Conservation (phyloP, 2,888 invertebrate genomes). For the Neoascia interrupta region DNA sequence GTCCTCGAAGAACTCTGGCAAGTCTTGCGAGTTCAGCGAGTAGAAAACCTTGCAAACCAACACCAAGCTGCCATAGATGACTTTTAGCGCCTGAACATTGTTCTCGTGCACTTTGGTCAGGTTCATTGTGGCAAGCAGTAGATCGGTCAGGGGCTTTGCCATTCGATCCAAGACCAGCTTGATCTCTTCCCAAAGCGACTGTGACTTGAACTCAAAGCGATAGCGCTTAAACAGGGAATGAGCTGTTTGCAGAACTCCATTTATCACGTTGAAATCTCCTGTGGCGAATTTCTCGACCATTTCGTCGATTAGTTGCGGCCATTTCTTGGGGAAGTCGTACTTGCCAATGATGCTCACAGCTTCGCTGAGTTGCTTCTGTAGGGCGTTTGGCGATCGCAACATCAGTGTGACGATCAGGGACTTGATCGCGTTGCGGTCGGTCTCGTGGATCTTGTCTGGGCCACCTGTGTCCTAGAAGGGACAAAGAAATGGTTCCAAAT, state of each 20-base stretch:
- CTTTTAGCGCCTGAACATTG: slow-evolving; percentile 89
- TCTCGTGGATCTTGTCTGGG: slow-evolving; percentile 87
- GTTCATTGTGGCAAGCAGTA: slow-evolving; percentile 94
- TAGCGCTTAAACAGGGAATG: slow-evolving; percentile 98
- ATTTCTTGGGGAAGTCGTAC: slow-evolving; percentile 97
- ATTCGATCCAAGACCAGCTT: slow-evolving; percentile 96
- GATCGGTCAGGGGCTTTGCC: slow-evolving; percentile 95
- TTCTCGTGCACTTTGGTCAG: slow-evolving; percentile 88
- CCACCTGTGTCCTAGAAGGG: slow-evolving; percentile 84
- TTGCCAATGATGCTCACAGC: slow-evolving; percentile 98
- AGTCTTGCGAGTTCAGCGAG: slow-evolving; percentile 97
- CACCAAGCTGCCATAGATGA: slow-evolving; percentile 93
- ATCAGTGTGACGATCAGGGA: slow-evolving; percentile 93
- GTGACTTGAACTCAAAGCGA: slow-evolving; percentile 96
- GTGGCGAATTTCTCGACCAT: slow-evolving; percentile 95
- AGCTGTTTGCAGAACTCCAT: slow-evolving; percentile 95
- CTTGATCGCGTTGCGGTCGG: slow-evolving; percentile 91
- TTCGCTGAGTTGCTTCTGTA: slow-evolving; percentile 97
- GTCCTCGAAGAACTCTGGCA: slow-evolving; percentile 99
- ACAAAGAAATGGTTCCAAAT: not conserved
- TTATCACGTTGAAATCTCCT: slow-evolving; percentile 96
- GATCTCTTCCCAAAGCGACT: slow-evolving; percentile 97
- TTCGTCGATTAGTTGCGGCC: slow-evolving; percentile 95
- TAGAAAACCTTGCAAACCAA: slow-evolving; percentile 97
- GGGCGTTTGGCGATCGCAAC: slow-evolving; percentile 92